Percentiles rank a stretch among this genome's conserved stretches.
These are phyloP conservation scores for Hirtodrosophila confusa DNA, from an alignment of 2,888 invertebrate genomes.

Conservation along the genomic window DNA sequence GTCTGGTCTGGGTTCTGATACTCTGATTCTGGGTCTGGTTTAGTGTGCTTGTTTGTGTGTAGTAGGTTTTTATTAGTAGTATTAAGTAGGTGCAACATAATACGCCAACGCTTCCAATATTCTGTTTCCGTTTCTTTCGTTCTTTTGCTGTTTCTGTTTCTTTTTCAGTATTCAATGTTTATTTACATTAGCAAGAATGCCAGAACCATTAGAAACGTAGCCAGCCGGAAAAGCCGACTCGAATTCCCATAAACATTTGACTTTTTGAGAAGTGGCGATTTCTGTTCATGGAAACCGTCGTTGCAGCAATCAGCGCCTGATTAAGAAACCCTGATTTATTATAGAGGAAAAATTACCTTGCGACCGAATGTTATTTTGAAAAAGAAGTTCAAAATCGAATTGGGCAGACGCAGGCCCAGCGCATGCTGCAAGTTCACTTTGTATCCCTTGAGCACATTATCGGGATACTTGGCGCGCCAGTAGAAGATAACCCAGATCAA, in stretches of 20 bases:
- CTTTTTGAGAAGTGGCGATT: conserved; percentile 12
- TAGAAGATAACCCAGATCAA: conserved; percentile 95
- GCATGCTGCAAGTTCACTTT: conserved; percentile 95
- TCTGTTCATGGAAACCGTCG: conserved; percentile 6
- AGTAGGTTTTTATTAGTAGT: conserved; percentile 1
- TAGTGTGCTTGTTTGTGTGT: neutral
- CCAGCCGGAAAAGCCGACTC: conserved; percentile 54
- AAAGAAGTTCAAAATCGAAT: conserved; percentile 93
- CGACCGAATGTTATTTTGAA: conserved; percentile 94
- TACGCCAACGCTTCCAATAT: conserved; percentile 49
- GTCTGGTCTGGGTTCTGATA: neutral
- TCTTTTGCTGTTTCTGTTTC: neutral
- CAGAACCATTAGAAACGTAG: conserved; percentile 32
- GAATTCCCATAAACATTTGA: conserved; percentile 43
- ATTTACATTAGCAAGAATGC: conserved; percentile 34
- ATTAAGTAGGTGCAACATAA: conserved; percentile 56
- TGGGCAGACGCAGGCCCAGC: conserved; percentile 94
- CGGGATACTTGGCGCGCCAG: conserved; percentile 97
- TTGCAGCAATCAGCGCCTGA: neutral
- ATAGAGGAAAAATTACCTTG: conserved; percentile 86
- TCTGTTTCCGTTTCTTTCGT: neutral
- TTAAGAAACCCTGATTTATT: neutral
- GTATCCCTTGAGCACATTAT: conserved; percentile 94
- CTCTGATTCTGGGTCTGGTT: conserved; percentile 5
- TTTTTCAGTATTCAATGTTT: conserved; percentile 18